These are phyloP conservation scores for Hermatobates lingyangjiaoensis DNA, from an alignment of 1,140 invertebrate genomes.

Conservation along the genomic window DNA sequence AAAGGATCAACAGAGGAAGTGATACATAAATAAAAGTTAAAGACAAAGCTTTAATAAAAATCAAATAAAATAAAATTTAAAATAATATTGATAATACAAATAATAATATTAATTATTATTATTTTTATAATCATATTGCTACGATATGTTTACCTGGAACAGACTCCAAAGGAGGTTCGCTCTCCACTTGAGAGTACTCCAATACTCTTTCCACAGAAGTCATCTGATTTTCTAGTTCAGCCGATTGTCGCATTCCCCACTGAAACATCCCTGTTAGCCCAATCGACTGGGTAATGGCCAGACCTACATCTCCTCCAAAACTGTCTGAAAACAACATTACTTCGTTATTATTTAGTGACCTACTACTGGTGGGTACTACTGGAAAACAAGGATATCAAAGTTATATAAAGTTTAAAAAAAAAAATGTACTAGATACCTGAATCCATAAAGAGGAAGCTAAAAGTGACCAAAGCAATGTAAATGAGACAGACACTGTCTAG, in stretches of 20 bases:
- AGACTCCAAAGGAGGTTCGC: conserved; percentile 29
- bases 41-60: too few relatives aligned
- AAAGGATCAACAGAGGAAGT: too few relatives aligned
- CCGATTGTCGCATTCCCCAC: conserved; percentile 60
- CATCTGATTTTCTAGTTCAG: conserved; percentile 53
- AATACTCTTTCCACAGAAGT: conserved; percentile 61
- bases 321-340: conserved; percentile 18
- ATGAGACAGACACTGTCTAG: conserved; percentile 53
- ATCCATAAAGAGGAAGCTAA: conserved; percentile 41
- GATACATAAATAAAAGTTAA: too few relatives aligned
- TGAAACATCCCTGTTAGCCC: conserved; percentile 66
- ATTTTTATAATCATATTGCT: too few relatives aligned
- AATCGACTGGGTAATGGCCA: conserved; percentile 69
- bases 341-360: background rate
- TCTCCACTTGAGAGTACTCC: conserved; percentile 48
- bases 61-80: too few relatives aligned
- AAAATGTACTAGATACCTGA: conserved; percentile 16
- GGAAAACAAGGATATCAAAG: background rate
- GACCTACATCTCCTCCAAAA: conserved; percentile 50
- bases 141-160: conserved; percentile 25
- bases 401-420: background rate
- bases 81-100: too few relatives aligned
- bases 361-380: too few relatives aligned
- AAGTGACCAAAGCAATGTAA: conserved; percentile 49
- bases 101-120: too few relatives aligned